Conservation (phyloP, 2,888 invertebrate species). For the Embidobia sp. region DNA sequence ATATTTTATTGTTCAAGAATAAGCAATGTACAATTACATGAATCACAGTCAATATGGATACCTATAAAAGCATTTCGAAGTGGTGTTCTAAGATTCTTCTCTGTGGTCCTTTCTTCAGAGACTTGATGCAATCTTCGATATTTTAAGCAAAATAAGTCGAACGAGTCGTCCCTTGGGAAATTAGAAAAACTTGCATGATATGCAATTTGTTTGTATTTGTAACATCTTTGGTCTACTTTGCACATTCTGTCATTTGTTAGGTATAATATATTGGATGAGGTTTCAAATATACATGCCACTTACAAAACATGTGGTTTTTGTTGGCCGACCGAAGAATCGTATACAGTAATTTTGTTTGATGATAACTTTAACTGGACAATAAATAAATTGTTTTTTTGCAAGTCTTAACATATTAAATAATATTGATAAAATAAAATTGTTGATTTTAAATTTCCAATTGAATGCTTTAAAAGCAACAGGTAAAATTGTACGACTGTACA, state of each 20-base stretch:
- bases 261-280: conserved; percentile 31
- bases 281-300: conserved; percentile 9
- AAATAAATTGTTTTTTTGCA: too few relatives aligned
- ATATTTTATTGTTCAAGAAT: too few relatives aligned
- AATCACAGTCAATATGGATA: conserved; percentile 70
- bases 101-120: conserved; percentile 46
- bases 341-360: too few relatives aligned
- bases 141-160: conserved; percentile 62
- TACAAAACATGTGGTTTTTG: not conserved
- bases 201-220: conserved; percentile 61
- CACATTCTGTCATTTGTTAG: conserved; percentile 32
- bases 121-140: conserved; percentile 49
- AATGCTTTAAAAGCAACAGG: too few relatives aligned
- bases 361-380: too few relatives aligned
- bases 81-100: conserved; percentile 27
- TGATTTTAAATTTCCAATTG: too few relatives aligned
- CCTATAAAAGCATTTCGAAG: conserved; percentile 65
- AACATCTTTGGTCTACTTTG: conserved; percentile 20
- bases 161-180: conserved; percentile 76
- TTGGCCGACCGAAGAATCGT: too few relatives aligned
- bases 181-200: conserved; percentile 78
- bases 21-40: conserved; percentile 72
- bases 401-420: too few relatives aligned
- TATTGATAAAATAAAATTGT: too few relatives aligned
- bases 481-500: too few relatives aligned